Conservation (phyloP, 2,888 invertebrate species). For the Carcina quercana region DNA sequence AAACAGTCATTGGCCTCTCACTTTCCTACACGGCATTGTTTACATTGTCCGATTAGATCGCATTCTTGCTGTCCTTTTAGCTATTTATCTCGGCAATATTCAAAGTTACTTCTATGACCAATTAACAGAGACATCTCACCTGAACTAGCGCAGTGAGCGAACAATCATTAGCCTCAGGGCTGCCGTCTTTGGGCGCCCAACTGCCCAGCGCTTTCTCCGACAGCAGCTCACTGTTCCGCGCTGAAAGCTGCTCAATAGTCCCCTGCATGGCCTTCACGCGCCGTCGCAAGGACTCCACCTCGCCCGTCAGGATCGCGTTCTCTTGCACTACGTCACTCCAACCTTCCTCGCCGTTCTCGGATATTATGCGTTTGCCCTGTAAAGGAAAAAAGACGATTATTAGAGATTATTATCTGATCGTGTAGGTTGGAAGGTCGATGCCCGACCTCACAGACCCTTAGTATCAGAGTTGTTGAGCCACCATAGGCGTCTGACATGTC, state of each 20-base stretch:
- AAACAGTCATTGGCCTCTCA: conserved; percentile 58
- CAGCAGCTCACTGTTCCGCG: conserved; percentile 86
- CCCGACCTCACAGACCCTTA: no score
- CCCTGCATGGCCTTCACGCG: conserved; percentile 96
- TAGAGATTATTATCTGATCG: no score
- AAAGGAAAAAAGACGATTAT: no score
- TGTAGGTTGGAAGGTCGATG: no score
- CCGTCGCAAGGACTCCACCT: conserved; percentile 89
- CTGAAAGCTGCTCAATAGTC: conserved; percentile 90
- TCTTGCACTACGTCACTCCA: conserved; percentile 97
- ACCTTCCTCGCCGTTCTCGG: conserved; percentile 89
- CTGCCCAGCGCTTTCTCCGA: conserved; percentile 83
- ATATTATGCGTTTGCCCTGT: conserved; percentile 91
- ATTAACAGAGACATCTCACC: conserved; percentile 39
- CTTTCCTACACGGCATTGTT: no score
- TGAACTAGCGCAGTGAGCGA: conserved; percentile 68
- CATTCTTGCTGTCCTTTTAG: no score
- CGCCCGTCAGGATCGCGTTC: conserved; percentile 92
- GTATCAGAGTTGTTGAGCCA: no score
- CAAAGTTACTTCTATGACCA: no score
- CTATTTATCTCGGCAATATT: no score
- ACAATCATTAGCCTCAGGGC: conserved; percentile 52
- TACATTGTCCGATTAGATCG: no score
- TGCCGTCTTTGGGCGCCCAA: conserved; percentile 70
- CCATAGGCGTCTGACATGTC: no score